Base-by-base conservation (phyloP, 2,888 invertebrate genomes). In the Pelosia muscerda region DNA sequence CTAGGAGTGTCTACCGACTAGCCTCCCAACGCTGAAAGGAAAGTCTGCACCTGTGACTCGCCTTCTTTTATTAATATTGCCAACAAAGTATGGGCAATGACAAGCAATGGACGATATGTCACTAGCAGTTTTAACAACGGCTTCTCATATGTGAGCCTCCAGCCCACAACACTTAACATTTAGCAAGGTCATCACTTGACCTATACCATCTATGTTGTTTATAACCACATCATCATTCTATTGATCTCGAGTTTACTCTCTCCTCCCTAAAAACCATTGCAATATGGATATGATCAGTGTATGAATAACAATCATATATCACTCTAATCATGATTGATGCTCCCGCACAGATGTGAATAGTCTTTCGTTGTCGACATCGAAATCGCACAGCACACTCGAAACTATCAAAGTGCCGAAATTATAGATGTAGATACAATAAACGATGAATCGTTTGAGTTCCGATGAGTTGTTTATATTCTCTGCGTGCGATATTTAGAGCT, bases 391-490 rank as follows among this genome's bases (percentile, higher is more conserved):
- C 38, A 71, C 54, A 63, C 57, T 25, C 26, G 34, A 65, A 74
- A 73, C 72, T 69, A 72, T 70, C 60, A 68, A 68, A 79, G 74
- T 68, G 68, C 63, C 63, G 75, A 75, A 69, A 73, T 63, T 64
- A 25, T 66, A 71, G 71, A 71, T 76, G 68, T 62, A 69, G 57
- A 54, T 62, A 62, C 65, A 72, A 81, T 71, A 58, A 78, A 73
- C 76, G 71, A 55, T 66, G 58, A 65, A 66, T 71, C 73, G 64
- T 68, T 62, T 34, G 63, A 75, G 69, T 73, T 65, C 53, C 79
- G 86, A 84, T 87, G 87, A 88, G 79, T 84, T 86, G 86, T 88
- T 88, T 89, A 87, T 85, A 77, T 74, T 77, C 75, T 65, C 76
- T 74, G 64, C 69, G 69, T 68, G 62, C 71, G 81, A 73, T 80